Conservation (phyloP, 2,797 vertebrate genomes). For the Diplodus sargus region DNA sequence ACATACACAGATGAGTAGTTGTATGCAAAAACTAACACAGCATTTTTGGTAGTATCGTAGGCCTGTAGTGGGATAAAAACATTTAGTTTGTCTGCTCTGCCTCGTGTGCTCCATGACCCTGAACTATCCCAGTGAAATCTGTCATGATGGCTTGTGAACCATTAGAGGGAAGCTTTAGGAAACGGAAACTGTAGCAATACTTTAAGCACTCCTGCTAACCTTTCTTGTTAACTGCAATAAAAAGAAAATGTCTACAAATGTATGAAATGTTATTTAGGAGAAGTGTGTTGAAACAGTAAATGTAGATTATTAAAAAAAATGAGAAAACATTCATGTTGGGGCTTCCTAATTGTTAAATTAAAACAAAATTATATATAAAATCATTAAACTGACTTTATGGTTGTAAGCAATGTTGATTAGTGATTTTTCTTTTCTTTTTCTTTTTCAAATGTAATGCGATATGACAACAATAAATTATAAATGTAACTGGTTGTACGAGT, state of each 20-base stretch:
- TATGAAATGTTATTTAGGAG: conserved; percentile 78
- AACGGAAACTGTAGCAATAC: conserved; percentile 81
- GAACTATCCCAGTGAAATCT: conserved; percentile 48
- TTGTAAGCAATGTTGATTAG: conserved; percentile 51
- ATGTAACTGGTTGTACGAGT: conserved; percentile 11
- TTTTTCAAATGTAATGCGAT: conserved; percentile 26
- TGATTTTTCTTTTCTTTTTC: conserved; percentile 19
- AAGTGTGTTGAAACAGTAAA: conserved; percentile 78
- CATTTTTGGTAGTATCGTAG: conserved; percentile 47
- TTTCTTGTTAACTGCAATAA: conserved; percentile 81
- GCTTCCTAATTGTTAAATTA: conserved; percentile 71
- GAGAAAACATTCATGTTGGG: conserved; percentile 61
- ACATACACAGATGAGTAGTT: conserved; percentile 51
- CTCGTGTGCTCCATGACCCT: conserved; percentile 54
- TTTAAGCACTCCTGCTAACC: conserved; percentile 75
- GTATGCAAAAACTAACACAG: conserved; percentile 62
- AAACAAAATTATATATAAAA: conserved; percentile 65
- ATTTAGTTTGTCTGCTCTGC: conserved; percentile 67
- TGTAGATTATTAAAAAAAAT: conserved; percentile 69
- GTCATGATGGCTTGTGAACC: conserved; percentile 54
- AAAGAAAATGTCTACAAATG: conserved; percentile 73
- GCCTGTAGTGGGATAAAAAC: conserved; percentile 47
- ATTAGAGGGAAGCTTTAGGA: conserved; percentile 62
- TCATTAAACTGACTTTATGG: conserved; percentile 74
- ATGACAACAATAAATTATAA: conserved; percentile 38